phyloP scores from a whole-genome alignment of 2,113 vertebrate species.

The Podarcis muralis region DNA sequence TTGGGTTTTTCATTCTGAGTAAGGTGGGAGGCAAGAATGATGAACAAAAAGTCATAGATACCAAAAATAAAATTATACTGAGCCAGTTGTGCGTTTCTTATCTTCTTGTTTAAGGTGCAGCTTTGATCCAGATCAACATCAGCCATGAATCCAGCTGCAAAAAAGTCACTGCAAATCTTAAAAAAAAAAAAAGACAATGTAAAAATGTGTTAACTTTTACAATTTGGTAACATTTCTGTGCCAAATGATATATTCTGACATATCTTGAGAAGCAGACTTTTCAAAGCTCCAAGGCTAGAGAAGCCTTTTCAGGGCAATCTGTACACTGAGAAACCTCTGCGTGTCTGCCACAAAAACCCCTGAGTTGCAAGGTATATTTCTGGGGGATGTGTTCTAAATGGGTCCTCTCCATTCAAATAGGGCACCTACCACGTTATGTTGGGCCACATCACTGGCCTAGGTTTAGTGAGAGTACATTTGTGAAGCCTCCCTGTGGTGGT shows the following conservation, averaged over 20 bases:
- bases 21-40: not conserved
- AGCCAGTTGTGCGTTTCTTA: slow-evolving; percentile 91
- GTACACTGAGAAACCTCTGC: not conserved
- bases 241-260: not conserved
- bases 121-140: slow-evolving; percentile 90
- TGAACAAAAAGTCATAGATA: slow-evolving; percentile 66
- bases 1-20: not conserved
- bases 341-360: not conserved
- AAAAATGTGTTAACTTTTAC: not conserved
- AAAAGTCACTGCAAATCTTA: slow-evolving; percentile 87
- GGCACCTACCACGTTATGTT: not conserved
- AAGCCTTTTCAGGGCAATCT: not conserved
- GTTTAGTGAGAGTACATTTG: not conserved
- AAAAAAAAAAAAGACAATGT: not conserved
- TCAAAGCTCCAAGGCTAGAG: not conserved
- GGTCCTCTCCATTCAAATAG: not conserved
- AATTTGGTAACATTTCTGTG: not conserved
- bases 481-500: not conserved
- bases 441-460: not conserved
- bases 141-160: slow-evolving; percentile 90
- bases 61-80: slow-evolving; percentile 97
- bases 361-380: not conserved
- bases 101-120: slow-evolving; percentile 94
- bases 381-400: not conserved
- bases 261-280: not conserved